Evolutionary conservation across 2,113 vertebrate species (phyloP), one percentile per base, ranked within the genome.

Genomic region (Stictonetta naevosa): DNA sequence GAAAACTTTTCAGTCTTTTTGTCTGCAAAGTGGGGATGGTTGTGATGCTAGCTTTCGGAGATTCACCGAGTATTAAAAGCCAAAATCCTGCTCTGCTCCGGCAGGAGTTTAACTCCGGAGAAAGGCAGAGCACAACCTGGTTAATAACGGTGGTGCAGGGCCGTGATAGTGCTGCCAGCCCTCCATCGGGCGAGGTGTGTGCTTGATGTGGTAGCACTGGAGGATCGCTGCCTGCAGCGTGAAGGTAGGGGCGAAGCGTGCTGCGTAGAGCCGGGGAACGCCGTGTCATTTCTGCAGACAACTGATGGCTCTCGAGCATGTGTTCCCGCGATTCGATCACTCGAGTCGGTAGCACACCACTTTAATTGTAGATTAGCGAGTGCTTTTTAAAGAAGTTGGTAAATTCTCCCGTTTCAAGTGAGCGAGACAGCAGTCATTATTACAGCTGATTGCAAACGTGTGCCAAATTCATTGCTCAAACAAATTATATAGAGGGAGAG

Each of bases 381-480:
- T 93, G 94, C 93, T 95, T 95, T 92, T 92, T 82, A 66, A 93
- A 94, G 88, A 83, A 97, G 94, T 96, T 14, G 15, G 63, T 96
- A 83, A 95, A 96, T 96, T 95, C 95, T 97, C 91, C 55, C 83
- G 42, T 92, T 93, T 97, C 92, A 94, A 97, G 95, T 13, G 82
- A 95, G 88, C 48, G 46, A 92, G 79, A 77, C 91, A 63, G 74
- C 88, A 29, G 88, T 97, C 93, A 36, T 96, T 93, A 92, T 90
- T 94, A 69, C 93, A 97, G 96, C 93, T 97, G 97, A 97, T 94
- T 86, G 63, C 76, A 86, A 82, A 34, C 2, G 22, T 63, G 92
- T 93, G 88, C 95, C 91, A 88, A 87, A 93, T 69, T 87, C 91
- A 87, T 60, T 89, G 92, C 91, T 96, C 93, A 92, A 66, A 87